phyloP scores from a whole-genome alignment of 1,140 invertebrate species.

The Lethrus apterus region DNA sequence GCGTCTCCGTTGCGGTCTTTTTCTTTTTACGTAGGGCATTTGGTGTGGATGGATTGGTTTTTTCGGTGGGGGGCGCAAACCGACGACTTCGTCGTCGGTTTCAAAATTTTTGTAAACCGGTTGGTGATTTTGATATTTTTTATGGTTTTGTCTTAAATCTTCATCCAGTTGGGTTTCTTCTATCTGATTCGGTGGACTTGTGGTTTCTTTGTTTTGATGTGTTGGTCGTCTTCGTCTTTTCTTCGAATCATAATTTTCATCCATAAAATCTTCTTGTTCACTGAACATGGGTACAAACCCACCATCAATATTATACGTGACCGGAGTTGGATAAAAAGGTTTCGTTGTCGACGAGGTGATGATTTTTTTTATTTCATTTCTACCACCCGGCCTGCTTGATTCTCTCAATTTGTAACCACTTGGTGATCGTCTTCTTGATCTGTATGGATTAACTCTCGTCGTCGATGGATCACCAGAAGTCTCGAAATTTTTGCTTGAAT shows the following conservation, averaged over 20 bases:
- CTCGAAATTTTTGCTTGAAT: constrained; percentile 4
- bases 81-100: not conserved
- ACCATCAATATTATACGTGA: too few relatives aligned
- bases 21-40: too few relatives aligned
- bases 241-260: not conserved
- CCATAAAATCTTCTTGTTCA: not conserved
- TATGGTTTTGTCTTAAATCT: not conserved
- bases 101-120: too few relatives aligned
- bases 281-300: too few relatives aligned
- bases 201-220: not conserved
- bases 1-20: too few relatives aligned
- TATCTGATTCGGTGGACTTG: not conserved
- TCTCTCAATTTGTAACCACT: not conserved
- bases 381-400: not conserved
- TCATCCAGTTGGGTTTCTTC: not conserved
- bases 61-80: not conserved
- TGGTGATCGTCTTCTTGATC: not conserved
- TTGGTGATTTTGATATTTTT: not conserved
- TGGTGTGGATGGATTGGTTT: too few relatives aligned
- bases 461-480: too few relatives aligned
- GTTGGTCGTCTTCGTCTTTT: not conserved
- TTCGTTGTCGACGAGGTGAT: not conserved
- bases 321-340: not conserved
- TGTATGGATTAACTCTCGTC: too few relatives aligned
- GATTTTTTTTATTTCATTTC: not conserved